These are phyloP conservation scores for Semnornis frantzii DNA, from an alignment of 2,113 vertebrate genomes.

Conservation along the genomic window DNA sequence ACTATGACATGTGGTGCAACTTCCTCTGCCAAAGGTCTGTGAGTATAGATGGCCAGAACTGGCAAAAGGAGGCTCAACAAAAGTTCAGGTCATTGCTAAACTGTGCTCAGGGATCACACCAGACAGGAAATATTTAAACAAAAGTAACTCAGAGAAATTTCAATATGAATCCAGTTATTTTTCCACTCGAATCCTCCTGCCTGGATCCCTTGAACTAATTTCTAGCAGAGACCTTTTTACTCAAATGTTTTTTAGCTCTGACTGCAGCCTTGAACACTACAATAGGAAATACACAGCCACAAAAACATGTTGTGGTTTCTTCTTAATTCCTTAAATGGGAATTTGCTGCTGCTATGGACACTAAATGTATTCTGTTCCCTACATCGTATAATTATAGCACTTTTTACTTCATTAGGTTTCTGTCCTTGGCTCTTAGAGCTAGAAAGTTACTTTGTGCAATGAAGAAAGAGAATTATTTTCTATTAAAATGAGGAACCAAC, in stretches of 20 bases:
- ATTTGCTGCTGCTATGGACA: background rate
- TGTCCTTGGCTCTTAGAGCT: background rate
- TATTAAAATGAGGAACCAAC: background rate
- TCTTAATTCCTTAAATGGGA: background rate
- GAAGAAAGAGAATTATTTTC: background rate
- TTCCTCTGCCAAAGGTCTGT: background rate
- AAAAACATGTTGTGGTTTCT: background rate
- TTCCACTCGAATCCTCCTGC: background rate
- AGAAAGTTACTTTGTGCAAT: background rate
- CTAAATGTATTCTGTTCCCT: background rate
- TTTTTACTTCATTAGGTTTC: conserved; percentile 7
- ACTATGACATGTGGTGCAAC: accelerated
- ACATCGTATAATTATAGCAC: background rate
- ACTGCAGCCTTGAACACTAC: background rate
- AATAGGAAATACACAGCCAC: background rate
- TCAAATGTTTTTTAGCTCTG: background rate
- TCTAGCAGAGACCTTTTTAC: background rate
- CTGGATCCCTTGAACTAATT: background rate
- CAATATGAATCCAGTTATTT: background rate
- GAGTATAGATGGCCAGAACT: background rate
- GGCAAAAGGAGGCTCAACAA: background rate
- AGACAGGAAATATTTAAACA: background rate
- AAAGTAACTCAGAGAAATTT: background rate
- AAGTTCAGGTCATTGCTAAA: background rate
- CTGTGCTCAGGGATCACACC: background rate